phyloP scores from a whole-genome alignment of 2,797 vertebrate species.

The Chaunax sp. region DNA sequence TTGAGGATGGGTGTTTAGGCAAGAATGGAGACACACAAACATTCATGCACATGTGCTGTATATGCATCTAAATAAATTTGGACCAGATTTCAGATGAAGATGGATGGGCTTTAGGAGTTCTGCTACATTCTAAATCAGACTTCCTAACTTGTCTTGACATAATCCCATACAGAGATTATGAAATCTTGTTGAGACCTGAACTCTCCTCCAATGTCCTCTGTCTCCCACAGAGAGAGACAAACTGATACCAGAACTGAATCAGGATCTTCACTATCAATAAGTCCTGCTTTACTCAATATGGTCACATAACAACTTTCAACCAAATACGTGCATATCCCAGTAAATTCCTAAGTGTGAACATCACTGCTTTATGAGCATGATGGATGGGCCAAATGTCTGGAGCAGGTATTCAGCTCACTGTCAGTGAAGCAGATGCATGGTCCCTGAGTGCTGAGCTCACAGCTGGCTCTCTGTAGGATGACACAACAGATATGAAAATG shows the following conservation, averaged over 20 bases:
- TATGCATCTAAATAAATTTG: constrained; percentile 6
- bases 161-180: constrained; percentile 15
- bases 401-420: constrained; percentile 44
- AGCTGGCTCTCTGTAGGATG: constrained; percentile 60
- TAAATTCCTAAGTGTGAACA: constrained; percentile 46
- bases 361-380: constrained; percentile 51
- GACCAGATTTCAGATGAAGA: neutral
- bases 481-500: constrained; percentile 56
- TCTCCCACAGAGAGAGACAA: constrained; percentile 22
- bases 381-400: constrained; percentile 47
- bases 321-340: constrained; percentile 18
- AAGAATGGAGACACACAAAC: constrained; percentile 3
- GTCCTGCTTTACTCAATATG: constrained; percentile 8
- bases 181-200: constrained; percentile 3
- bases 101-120: constrained; percentile 21
- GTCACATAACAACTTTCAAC: constrained; percentile 28
- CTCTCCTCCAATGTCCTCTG: neutral
- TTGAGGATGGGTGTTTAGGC: neutral
- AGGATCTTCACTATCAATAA: constrained; percentile 29
- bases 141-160: constrained; percentile 5
- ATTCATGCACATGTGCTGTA: neutral
- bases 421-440: constrained; percentile 58
- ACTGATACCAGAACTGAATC: constrained; percentile 31
- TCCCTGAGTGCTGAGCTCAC: constrained; percentile 74
- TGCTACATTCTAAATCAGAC: constrained; percentile 27